Percentiles rank a stretch among this genome's conserved stretches.
Evolutionary conservation across 2,113 vertebrate genomes (phyloP).

Genomic region (Nesospiza acunhae): DNA sequence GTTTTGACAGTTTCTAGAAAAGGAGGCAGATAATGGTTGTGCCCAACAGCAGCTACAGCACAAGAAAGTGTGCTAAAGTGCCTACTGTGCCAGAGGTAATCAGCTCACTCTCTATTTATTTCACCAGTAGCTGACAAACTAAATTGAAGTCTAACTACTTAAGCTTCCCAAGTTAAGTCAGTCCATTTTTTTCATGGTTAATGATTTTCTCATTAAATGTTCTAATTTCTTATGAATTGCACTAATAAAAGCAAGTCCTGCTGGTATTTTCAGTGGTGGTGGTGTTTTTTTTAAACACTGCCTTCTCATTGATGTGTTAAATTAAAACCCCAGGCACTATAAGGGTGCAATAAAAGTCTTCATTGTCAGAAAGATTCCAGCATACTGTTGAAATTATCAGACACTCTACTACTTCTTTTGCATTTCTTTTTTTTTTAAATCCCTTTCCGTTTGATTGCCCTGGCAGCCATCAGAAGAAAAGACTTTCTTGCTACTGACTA

Average conservation of each 20-base stretch:
- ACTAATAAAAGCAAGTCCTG: slow-evolving; percentile 77
- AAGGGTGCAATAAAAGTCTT: slow-evolving; percentile 61
- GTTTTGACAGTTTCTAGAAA: background rate
- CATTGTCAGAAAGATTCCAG: slow-evolving; percentile 54
- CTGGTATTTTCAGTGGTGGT: slow-evolving; percentile 47
- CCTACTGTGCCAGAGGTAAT: slow-evolving; percentile 1
- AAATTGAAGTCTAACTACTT: slow-evolving; percentile 67
- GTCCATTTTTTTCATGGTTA: slow-evolving; percentile 72
- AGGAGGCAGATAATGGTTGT: background rate
- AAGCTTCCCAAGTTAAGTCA: slow-evolving; percentile 66
- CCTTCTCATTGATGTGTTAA: slow-evolving; percentile 81
- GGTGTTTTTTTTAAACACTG: slow-evolving; percentile 41
- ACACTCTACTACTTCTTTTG: slow-evolving; percentile 6
- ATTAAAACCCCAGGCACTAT: slow-evolving; percentile 80
- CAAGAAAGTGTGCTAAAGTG: background rate
- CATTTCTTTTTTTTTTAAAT: background rate
- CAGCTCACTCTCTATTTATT: slow-evolving; percentile 10
- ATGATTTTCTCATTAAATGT: slow-evolving; percentile 79
- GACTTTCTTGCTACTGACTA: background rate
- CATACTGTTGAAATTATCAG: slow-evolving; percentile 28
- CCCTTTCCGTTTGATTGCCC: slow-evolving; percentile 25
- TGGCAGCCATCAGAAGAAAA: slow-evolving; percentile 6
- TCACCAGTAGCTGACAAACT: slow-evolving; percentile 66
- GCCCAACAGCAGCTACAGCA: background rate
- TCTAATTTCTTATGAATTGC: slow-evolving; percentile 77